phyloP scores from a whole-genome alignment of 2,113 vertebrate species.

The Agapornis roseicollis region DNA sequence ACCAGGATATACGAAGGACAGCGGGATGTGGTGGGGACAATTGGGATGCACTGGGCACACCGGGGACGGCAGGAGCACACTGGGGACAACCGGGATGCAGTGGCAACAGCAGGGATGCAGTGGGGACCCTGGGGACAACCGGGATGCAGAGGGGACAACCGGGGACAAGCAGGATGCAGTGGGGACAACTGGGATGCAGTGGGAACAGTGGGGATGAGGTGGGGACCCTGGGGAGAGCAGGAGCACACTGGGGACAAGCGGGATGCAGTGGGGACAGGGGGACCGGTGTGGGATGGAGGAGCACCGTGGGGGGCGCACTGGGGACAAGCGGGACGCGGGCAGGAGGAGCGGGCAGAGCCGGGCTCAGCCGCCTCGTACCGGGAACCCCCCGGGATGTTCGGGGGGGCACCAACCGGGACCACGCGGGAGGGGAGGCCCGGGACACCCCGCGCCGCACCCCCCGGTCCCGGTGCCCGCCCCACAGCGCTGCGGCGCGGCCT shows the following conservation, averaged over 20 bases:
- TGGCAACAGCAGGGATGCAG: background rate
- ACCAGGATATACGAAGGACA: background rate
- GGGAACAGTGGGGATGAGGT: background rate
- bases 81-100: no score
- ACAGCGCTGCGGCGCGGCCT: no score
- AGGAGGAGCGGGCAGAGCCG: background rate
- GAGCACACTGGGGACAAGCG: background rate
- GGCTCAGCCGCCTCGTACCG: background rate
- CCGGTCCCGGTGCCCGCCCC: background rate
- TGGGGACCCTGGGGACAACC: background rate
- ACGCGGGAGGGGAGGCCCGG: no score
- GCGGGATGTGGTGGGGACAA: background rate
- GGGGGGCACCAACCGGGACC: background rate
- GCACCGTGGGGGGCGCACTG: no score
- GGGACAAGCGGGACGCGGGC: background rate
- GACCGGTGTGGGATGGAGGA: background rate
- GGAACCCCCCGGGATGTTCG: background rate
- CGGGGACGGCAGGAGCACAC: no score
- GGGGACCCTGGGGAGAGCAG: no score
- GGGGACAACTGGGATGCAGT: background rate
- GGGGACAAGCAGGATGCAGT: no score
- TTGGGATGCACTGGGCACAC: background rate
- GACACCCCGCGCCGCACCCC: background rate
- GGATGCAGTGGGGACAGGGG: no score
- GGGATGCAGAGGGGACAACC: background rate